Evolutionary conservation across 2,797 vertebrate species (phyloP).

Genomic region (Nasua narica): DNA sequence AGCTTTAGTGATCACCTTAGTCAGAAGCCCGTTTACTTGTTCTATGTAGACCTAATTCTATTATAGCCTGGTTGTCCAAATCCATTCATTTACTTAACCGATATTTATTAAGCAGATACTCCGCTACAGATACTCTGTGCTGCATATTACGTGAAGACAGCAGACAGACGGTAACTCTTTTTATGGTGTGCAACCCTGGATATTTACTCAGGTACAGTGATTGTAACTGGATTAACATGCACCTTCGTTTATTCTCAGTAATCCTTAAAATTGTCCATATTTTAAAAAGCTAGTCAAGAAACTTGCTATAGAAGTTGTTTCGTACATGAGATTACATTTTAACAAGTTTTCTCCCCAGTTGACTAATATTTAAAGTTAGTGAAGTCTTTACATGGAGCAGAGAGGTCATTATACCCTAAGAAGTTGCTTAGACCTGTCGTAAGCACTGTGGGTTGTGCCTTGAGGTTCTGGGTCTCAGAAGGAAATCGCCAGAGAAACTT

Average conservation of each 20-base stretch:
- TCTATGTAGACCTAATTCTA: background rate
- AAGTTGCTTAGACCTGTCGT: background rate
- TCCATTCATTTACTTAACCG: background rate
- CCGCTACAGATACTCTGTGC: background rate
- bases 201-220: background rate
- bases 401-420: background rate
- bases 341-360: background rate
- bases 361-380: background rate
- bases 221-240: background rate
- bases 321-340: background rate
- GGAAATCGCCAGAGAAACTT: background rate
- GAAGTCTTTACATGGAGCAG: background rate
- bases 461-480: background rate
- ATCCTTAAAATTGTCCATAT: background rate
- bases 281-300: constrained; percentile 33
- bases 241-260: background rate
- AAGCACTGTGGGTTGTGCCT: background rate
- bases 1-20: background rate
- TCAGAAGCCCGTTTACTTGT: constrained; percentile 10
- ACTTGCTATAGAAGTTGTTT: background rate
- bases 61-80: background rate
- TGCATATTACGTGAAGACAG: background rate
- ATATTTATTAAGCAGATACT: background rate
- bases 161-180: background rate
- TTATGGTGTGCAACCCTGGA: background rate